A percentile compares a stretch with the other conserved stretches of the same genome.
Conservation (phyloP, 2,113 vertebrate genomes). For the Ictalurus furcatus region DNA sequence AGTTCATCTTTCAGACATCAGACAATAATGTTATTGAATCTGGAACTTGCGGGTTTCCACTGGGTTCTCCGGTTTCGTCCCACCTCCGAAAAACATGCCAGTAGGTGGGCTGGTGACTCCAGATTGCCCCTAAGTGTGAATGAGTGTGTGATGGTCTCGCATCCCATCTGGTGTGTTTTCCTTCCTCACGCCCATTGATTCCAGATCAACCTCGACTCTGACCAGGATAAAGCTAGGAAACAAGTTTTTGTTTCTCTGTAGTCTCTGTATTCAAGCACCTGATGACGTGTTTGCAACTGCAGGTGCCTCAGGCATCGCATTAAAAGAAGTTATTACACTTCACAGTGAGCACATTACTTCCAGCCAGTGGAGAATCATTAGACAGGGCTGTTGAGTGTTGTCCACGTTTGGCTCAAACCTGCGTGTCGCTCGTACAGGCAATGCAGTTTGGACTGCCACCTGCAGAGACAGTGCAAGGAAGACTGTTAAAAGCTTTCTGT, state of each 20-base stretch:
- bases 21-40: neutral
- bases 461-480: constrained; percentile 57
- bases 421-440: constrained; percentile 45
- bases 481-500: constrained; percentile 59
- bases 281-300: neutral
- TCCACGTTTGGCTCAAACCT: constrained; percentile 20
- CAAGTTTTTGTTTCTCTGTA: neutral
- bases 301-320: neutral
- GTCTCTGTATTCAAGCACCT: neutral
- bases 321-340: neutral
- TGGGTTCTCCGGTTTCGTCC: neutral
- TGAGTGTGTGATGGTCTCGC: neutral
- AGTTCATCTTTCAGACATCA: neutral
- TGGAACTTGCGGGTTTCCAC: neutral
- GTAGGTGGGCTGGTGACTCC: neutral
- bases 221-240: neutral
- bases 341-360: neutral
- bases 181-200: neutral
- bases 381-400: neutral
- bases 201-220: neutral
- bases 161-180: neutral
- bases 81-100: neutral
- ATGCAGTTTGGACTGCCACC: constrained; percentile 63
- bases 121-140: neutral
- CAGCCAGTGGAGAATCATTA: neutral